phyloP scores from a whole-genome alignment of 2,888 invertebrate genomes.

The Ypsolopha sequella region DNA sequence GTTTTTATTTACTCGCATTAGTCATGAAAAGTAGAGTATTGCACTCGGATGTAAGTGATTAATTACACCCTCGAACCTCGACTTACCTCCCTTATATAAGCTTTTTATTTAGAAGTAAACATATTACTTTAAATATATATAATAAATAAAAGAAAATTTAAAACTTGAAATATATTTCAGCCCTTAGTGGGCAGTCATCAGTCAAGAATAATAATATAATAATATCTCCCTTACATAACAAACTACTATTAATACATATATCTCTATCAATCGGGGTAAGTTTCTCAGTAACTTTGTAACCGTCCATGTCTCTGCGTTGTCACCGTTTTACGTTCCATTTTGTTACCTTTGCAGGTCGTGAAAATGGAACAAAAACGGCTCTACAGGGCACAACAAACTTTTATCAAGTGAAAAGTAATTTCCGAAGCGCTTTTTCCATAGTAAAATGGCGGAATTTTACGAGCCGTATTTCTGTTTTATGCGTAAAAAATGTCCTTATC shows the following conservation, averaged over 20 bases:
- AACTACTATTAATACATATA: too few species aligned
- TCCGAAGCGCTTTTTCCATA: slow-evolving; percentile 24
- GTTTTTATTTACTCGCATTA: too few species aligned
- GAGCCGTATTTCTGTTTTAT: slow-evolving; percentile 31
- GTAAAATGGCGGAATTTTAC: slow-evolving; percentile 33
- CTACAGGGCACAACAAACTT: slow-evolving; percentile 25
- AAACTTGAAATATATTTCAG: too few species aligned
- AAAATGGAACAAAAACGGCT: slow-evolving; percentile 8
- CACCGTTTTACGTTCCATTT: slow-evolving; percentile 4
- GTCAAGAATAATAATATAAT: too few species aligned
- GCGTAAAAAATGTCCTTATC: slow-evolving; percentile 22
- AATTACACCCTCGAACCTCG: too few species aligned
- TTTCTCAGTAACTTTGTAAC: background rate
- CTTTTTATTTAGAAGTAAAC: too few species aligned
- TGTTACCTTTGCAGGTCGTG: slow-evolving; percentile 10
- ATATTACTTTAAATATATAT: too few species aligned
- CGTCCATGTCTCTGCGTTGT: background rate
- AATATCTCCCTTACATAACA: too few species aligned
- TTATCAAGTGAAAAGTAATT: slow-evolving; percentile 39
- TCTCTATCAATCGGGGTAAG: background rate
- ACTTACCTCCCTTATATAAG: too few species aligned
- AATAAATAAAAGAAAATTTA: too few species aligned
- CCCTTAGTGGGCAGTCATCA: too few species aligned
- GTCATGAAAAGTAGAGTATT: slow-evolving; percentile 2
- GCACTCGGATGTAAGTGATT: slow-evolving; percentile 10